Conservation (phyloP, 1,140 invertebrate species). For the Drosophila mayri region DNA sequence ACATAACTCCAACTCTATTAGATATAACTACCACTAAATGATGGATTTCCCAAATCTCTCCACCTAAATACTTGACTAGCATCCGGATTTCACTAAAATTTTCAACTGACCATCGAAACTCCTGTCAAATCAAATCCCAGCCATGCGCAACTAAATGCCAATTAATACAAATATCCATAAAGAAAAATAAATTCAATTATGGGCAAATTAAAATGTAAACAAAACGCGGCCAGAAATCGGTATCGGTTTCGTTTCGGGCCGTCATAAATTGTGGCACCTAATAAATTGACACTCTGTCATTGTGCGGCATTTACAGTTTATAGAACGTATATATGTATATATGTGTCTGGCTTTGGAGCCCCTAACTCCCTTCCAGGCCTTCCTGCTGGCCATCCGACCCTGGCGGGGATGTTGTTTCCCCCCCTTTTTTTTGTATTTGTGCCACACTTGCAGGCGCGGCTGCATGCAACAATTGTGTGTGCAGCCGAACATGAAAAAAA, state of each 20-base stretch:
- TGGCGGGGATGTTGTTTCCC: slow-evolving; percentile 12
- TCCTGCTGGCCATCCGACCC: slow-evolving; percentile 11
- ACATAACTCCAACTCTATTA: background rate
- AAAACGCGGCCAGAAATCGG: slow-evolving; percentile 38
- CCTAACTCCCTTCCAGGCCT: background rate
- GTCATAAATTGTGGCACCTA: slow-evolving; percentile 80
- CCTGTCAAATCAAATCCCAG: slow-evolving; percentile 8
- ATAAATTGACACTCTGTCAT: slow-evolving; percentile 82
- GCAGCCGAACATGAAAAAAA: slow-evolving; percentile 42
- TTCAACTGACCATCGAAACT: background rate
- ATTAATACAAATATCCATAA: slow-evolving; percentile 47
- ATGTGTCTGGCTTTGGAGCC: slow-evolving; percentile 5
- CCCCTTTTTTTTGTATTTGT: slow-evolving; percentile 20
- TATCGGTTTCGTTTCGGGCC: slow-evolving; percentile 54
- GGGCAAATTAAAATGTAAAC: slow-evolving; percentile 66
- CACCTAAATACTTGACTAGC: background rate
- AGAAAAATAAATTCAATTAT: slow-evolving; percentile 67
- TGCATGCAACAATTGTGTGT: slow-evolving; percentile 77
- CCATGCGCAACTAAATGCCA: slow-evolving; percentile 27
- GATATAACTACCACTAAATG: background rate
- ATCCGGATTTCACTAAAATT: background rate
- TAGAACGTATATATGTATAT: slow-evolving; percentile 15
- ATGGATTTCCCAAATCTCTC: slow-evolving; percentile 1
- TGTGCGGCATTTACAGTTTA: slow-evolving; percentile 80
- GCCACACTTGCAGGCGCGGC: slow-evolving; percentile 43